Conservation (phyloP, 2,113 vertebrate species). For the Eira barbara region DNA sequence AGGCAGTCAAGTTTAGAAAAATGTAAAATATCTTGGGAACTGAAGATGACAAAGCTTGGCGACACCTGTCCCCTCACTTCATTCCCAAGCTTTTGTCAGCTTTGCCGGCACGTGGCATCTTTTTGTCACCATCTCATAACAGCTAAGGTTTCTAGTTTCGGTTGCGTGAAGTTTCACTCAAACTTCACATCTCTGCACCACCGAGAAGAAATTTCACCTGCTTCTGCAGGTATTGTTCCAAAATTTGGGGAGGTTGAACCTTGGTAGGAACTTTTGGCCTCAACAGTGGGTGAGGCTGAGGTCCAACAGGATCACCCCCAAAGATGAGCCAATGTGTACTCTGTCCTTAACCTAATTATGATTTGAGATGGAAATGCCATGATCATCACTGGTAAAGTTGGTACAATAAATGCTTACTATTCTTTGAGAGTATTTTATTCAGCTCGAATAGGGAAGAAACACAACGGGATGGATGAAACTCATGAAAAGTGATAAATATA, state of each 20-base stretch:
- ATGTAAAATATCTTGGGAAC: background rate
- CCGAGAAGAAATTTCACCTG: background rate
- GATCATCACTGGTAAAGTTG: background rate
- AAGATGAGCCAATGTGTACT: background rate
- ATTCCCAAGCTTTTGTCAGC: constrained; percentile 18
- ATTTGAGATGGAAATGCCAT: background rate
- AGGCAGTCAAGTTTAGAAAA: constrained; percentile 38
- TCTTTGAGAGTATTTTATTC: background rate
- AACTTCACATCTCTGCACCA: background rate
- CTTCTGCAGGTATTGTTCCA: background rate
- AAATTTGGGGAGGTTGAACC: background rate
- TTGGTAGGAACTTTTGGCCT: background rate
- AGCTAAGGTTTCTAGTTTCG: background rate
- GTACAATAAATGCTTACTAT: background rate
- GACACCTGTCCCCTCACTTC: background rate
- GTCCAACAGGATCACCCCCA: fast-evolving
- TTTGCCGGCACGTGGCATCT: background rate
- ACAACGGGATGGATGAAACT: background rate
- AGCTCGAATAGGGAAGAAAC: background rate
- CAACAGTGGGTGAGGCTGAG: background rate
- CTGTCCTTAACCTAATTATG: background rate
- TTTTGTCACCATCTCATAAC: background rate
- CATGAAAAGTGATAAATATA: background rate
- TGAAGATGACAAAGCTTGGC: constrained; percentile 16
- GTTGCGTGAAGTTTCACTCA: background rate